phyloP scores from a whole-genome alignment of 1,140 invertebrate species.

The Geopemphigus sp. region DNA sequence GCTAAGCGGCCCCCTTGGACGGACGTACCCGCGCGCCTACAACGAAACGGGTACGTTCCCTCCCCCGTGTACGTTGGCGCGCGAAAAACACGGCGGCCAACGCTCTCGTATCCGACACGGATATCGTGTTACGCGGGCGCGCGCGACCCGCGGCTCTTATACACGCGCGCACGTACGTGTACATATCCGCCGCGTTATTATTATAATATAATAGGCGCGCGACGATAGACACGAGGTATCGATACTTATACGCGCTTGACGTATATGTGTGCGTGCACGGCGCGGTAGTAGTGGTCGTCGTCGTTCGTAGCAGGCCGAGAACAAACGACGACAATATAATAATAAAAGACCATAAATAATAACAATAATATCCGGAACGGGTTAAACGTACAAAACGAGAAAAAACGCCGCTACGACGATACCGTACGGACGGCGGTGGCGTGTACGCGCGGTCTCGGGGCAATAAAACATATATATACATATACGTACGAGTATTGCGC shows the following conservation, averaged over 20 bases:
- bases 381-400: not conserved
- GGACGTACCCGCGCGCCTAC: no score
- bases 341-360: conserved; percentile 28
- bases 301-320: not conserved
- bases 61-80: not conserved
- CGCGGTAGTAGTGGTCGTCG: not conserved
- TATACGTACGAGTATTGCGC: not conserved
- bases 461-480: not conserved
- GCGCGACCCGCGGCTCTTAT: not conserved
- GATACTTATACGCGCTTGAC: no score
- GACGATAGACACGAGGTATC: no score
- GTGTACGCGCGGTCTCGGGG: not conserved
- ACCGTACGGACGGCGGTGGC: no score
- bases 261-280: no score
- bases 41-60: no score
- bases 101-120: not conserved
- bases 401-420: no score
- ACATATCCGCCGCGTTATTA: not conserved
- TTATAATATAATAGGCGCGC: no score
- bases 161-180: not conserved
- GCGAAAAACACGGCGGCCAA: conserved; percentile 3
- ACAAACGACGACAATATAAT: conserved; percentile 27
- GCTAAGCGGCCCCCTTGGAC: no score
- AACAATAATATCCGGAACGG: not conserved
- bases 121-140: conserved; percentile 25